Percentiles rank a stretch among this genome's conserved stretches.
Evolutionary conservation across 1,140 invertebrate species (phyloP).

Genomic region (Nasonia vitripennis): DNA sequence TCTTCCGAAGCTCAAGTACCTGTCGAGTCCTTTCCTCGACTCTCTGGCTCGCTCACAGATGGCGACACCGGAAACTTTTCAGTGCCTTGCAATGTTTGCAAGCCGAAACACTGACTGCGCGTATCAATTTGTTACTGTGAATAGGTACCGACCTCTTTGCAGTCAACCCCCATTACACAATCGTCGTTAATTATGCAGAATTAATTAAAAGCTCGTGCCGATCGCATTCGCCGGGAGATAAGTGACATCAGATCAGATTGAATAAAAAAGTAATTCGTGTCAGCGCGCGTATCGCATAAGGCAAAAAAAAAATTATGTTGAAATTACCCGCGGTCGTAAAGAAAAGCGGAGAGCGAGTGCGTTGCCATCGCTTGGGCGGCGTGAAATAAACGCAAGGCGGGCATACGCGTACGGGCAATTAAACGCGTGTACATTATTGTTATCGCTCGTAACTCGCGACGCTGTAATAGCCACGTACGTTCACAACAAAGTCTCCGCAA

Average conservation of each 20-base stretch:
- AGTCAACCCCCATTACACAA: no score
- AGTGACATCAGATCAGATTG: constrained; percentile 47
- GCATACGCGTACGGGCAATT: constrained; percentile 57
- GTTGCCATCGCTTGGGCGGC: constrained; percentile 52
- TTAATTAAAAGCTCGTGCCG: constrained; percentile 40
- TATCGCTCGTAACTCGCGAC: constrained; percentile 54
- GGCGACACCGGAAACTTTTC: constrained; percentile 46
- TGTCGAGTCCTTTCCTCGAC: neutral
- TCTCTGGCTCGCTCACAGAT: constrained; percentile 41
- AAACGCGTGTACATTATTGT: constrained; percentile 56
- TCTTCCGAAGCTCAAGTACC: neutral
- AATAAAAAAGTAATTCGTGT: constrained; percentile 52
- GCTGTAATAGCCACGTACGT: constrained; percentile 48
- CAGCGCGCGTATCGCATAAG: constrained; percentile 39
- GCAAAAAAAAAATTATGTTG: constrained; percentile 49
- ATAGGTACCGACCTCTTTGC: no score
- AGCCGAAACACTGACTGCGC: no score
- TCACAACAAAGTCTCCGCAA: constrained; percentile 48
- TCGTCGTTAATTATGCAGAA: constrained; percentile 35
- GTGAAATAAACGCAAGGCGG: constrained; percentile 57
- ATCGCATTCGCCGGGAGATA: constrained; percentile 42
- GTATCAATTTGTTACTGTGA: no score
- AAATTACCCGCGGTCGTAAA: constrained; percentile 51
- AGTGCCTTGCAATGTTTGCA: neutral
- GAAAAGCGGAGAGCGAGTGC: constrained; percentile 47